Evolutionary conservation across 2,113 vertebrate genomes (phyloP).

Genomic region (Lates calcarifer): DNA sequence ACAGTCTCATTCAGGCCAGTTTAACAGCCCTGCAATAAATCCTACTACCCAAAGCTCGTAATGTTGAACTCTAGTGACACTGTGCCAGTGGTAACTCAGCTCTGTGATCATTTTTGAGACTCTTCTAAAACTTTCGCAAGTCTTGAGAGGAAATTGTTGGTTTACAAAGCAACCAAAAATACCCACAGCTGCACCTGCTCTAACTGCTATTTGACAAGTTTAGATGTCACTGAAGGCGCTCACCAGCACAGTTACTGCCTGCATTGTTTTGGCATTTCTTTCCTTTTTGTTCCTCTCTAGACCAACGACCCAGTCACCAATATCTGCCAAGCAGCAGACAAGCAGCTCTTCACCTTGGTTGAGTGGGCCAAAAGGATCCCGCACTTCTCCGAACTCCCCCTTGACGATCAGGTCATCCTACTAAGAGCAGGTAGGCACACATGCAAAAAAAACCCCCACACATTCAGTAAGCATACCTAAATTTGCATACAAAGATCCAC

Average conservation of each 20-base stretch:
- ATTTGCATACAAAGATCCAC: not conserved
- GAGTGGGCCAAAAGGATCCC: conserved; percentile 98
- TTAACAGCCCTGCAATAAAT: not conserved
- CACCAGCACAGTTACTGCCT: not conserved
- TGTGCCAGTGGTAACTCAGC: not conserved
- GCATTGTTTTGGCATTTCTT: not conserved
- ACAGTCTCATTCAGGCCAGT: not conserved
- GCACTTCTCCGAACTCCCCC: conserved; percentile 92
- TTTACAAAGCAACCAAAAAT: conserved; percentile 7
- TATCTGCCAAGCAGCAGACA: conserved; percentile 96
- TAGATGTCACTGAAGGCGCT: not conserved
- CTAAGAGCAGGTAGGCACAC: conserved; percentile 90
- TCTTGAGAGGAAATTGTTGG: conserved; percentile 12
- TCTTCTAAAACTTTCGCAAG: not conserved
- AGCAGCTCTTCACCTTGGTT: conserved; percentile 96
- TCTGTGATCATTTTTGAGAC: not conserved
- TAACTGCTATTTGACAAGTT: not conserved
- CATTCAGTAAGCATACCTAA: not conserved
- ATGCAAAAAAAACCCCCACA: not conserved
- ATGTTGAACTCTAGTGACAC: not conserved
- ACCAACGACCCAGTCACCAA: conserved; percentile 97
- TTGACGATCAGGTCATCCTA: conserved; percentile 97
- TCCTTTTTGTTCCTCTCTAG: conserved; percentile 69
- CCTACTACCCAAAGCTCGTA: not conserved
- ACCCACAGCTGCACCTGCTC: conserved; percentile 12